Evolutionary conservation across 2,113 vertebrate genomes (phyloP).

Genomic region (Pachypanchax playfairii): DNA sequence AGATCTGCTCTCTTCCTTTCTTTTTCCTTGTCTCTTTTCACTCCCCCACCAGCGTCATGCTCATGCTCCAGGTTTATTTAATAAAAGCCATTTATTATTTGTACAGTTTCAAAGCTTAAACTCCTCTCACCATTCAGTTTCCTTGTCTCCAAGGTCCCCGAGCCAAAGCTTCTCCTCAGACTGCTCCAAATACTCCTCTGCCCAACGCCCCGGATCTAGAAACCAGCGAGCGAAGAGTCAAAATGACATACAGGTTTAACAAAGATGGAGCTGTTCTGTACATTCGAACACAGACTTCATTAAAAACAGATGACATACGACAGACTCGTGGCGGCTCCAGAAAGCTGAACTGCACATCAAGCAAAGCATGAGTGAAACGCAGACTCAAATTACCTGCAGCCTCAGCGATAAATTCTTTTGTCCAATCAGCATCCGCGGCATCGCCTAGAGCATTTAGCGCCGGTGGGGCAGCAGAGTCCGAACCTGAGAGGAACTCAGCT

Average conservation of each 20-base stretch:
- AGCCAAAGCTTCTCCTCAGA: conserved; percentile 98
- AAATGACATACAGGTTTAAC: not conserved
- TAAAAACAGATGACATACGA: conserved; percentile 12
- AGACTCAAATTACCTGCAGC: conserved; percentile 83
- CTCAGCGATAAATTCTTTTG: conserved; percentile 95
- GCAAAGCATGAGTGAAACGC: not conserved
- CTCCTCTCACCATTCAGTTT: conserved; percentile 81
- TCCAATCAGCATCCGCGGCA: conserved; percentile 93
- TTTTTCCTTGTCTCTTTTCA: conserved; percentile 4
- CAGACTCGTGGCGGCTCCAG: conserved; percentile 13
- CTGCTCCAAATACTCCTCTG: conserved; percentile 96
- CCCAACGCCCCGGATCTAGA: conserved; percentile 94
- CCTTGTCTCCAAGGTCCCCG: conserved; percentile 89
- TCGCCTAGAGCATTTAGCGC: conserved; percentile 79
- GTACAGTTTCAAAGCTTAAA: conserved; percentile 1
- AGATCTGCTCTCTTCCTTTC: not conserved
- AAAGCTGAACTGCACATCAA: conserved; percentile 5
- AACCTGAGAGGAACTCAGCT: conserved; percentile 88
- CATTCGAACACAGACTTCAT: conserved; percentile 6
- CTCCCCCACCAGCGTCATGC: not conserved
- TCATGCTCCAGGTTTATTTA: conserved; percentile 2
- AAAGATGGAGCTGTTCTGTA: not conserved
- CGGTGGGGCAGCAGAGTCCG: conserved; percentile 79
- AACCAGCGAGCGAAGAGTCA: not conserved
- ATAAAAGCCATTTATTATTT: conserved; percentile 3